Evolutionary conservation across 2,888 invertebrate genomes (phyloP), one percentile per base, ranked within the genome.

Genomic region (Hetaerina titia): DNA sequence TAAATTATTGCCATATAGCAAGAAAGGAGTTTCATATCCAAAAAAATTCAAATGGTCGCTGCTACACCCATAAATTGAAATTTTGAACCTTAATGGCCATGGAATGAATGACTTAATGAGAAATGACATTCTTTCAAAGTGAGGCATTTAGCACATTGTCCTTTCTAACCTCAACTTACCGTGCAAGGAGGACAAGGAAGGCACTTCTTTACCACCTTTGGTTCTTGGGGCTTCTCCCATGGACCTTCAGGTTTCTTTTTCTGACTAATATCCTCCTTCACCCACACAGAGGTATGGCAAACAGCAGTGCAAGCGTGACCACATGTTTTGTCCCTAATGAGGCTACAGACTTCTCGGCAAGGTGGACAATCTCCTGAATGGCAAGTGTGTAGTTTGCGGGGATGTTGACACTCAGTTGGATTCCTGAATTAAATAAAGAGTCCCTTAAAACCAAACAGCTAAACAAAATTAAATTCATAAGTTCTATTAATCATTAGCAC

Each of bases 331-430:
- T 97, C 96, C 96, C 96, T 96, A 88, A 95, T 96, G 96, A 98
- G 97, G 17, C 97, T 97, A 96, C 99, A 99, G 81, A 97, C 97
- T 96, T 98, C 98, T 95, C 97, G 97, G 96, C 99, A 99, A 0
- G 98, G 98, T 0, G 99, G 98, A 96, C 99, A 99, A 64, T 98
- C 97, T 0, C 98, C 98, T 96, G 98, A 98, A 96, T 99, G 99
- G 96, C 99, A 99, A 94, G 97, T 97, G 96, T 99, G 99, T 25
- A 97, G 97, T 96, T 98, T 98, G 95, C 98, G 97, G 8, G 97
- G 96, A 96, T 99, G 99, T 96, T 99, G 98, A 97, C 99, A 99
- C 96, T 98, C 98, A 6, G 99, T 98, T 63, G 98, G 98, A 90
- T 98, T 97, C 96, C 98, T 97, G 95, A 95, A 96, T 95, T 95